Percentiles rank a stretch among this genome's conserved stretches.
Evolutionary conservation across 2,113 vertebrate genomes (phyloP).

Genomic region (Caloenas nicobarica): DNA sequence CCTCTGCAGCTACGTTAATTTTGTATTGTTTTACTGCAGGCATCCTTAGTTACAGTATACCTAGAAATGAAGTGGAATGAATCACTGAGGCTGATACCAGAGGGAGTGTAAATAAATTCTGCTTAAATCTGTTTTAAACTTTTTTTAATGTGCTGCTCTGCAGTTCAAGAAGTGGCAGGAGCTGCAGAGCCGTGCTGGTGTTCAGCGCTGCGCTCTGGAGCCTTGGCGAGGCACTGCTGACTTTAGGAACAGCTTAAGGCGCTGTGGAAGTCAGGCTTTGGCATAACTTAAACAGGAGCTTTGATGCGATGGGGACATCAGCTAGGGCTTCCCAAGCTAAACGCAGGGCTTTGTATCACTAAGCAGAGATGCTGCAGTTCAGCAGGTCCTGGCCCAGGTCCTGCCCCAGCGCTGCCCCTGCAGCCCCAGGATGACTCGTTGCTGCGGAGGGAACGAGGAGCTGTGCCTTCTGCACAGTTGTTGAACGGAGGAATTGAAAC

Average conservation of each 20-base stretch:
- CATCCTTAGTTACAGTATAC: fast-evolving
- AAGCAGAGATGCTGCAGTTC: neutral
- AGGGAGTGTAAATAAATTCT: neutral
- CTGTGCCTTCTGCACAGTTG: neutral
- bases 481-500: fast-evolving
- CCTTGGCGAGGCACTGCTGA: too few species aligned
- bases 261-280: neutral
- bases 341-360: neutral
- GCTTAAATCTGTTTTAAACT: neutral
- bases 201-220: neutral
- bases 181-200: neutral
- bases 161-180: fast-evolving
- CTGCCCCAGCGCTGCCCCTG: neutral
- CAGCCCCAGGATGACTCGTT: too few species aligned
- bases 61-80: neutral
- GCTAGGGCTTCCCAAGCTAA: neutral
- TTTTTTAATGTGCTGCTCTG: neutral
- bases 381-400: too few species aligned
- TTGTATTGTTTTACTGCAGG: neutral
- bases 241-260: too few species aligned
- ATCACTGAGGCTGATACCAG: neutral
- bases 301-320: fast-evolving
- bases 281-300: fast-evolving
- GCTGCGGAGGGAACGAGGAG: too few species aligned
- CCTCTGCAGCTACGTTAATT: fast-evolving